These are phyloP conservation scores for Sthenelais limicola DNA, from an alignment of 2,888 invertebrate species.

Conservation along the genomic window DNA sequence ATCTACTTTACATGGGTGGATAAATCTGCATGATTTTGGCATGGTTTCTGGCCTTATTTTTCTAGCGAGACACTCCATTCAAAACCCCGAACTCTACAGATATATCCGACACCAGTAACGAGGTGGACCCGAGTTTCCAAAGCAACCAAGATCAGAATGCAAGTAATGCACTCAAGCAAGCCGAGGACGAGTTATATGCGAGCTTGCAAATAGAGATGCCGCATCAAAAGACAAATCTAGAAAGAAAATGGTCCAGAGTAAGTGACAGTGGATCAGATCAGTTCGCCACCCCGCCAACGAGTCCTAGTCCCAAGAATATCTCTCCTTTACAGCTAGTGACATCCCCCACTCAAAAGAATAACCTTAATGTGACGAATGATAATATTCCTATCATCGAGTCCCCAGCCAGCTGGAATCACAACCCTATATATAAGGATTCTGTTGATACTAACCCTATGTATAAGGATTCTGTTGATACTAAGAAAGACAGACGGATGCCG, in stretches of 20 bases:
- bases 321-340: too few species aligned
- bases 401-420: slow-evolving; percentile 12
- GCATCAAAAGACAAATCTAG: background rate
- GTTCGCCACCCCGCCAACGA: slow-evolving; percentile 43
- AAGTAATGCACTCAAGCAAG: slow-evolving; percentile 8
- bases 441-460: too few species aligned
- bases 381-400: background rate
- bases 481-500: too few species aligned
- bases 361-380: too few species aligned
- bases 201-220: slow-evolving; percentile 15
- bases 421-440: slow-evolving; percentile 15
- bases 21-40: slow-evolving; percentile 22
- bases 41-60: slow-evolving; percentile 37
- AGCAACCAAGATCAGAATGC: too few species aligned
- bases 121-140: too few species aligned
- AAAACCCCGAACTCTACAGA: too few species aligned
- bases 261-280: slow-evolving; percentile 34
- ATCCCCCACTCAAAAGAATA: too few species aligned
- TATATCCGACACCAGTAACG: too few species aligned
- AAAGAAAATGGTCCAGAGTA: background rate
- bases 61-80: slow-evolving; percentile 18
- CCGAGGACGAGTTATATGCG: slow-evolving; percentile 23
- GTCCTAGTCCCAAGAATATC: background rate
- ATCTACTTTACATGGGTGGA: too few species aligned
- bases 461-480: too few species aligned